phyloP scores from a whole-genome alignment of 2,888 invertebrate genomes.

The Anorthoa munda region DNA sequence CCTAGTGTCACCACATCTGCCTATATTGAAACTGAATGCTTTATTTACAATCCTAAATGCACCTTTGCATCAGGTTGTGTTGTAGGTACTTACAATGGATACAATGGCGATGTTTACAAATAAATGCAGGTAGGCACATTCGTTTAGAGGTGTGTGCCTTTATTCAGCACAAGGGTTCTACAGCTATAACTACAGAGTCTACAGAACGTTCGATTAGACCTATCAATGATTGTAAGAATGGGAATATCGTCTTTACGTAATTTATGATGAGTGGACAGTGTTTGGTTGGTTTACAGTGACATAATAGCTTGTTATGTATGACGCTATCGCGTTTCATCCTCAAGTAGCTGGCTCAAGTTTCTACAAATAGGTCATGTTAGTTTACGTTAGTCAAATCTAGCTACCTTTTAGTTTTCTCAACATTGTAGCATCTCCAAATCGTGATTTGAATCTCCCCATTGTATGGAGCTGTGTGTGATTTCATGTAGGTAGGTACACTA shows the following conservation, averaged over 20 bases:
- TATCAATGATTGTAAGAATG: conserved; percentile 25
- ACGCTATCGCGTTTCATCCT: conserved; percentile 17
- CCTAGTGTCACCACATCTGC: neutral
- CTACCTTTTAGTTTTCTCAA: conserved; percentile 11
- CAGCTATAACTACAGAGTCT: neutral
- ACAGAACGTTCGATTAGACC: conserved; percentile 18
- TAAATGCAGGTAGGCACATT: neutral
- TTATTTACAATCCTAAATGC: neutral
- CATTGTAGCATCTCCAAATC: neutral
- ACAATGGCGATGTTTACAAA: conserved; percentile 33
- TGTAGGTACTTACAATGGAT: neutral
- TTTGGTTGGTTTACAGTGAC: conserved; percentile 21
- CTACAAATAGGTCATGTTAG: conserved; percentile 11
- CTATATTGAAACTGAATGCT: neutral
- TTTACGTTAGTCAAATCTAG: conserved; percentile 11
- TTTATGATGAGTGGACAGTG: conserved; percentile 30
- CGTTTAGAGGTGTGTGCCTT: conserved; percentile 10
- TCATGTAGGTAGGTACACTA: conserved; percentile 4
- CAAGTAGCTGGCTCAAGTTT: conserved; percentile 19
- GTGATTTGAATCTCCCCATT: conserved; percentile 13
- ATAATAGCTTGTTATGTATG: conserved; percentile 17
- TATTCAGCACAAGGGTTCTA: neutral
- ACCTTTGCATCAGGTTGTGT: neutral
- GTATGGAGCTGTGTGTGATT: conserved; percentile 12
- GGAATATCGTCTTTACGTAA: conserved; percentile 24